Conservation (phyloP, 2,797 vertebrate species). For the Periophthalmus magnuspinnatus region DNA sequence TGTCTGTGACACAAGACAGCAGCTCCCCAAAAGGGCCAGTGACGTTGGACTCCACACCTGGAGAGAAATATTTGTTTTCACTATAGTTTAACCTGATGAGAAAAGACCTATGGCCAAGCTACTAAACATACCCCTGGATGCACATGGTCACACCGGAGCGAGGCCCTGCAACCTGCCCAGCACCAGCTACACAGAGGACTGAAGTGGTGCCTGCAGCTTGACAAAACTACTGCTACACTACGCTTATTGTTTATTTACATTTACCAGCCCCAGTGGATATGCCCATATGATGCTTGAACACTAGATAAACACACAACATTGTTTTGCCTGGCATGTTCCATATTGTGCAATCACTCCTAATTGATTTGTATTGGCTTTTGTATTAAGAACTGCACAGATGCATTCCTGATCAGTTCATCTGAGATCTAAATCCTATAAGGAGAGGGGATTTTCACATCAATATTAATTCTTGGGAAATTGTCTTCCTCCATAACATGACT, state of each 20-base stretch:
- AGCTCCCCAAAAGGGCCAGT: no score
- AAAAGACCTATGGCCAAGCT: no score
- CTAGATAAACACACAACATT: neutral
- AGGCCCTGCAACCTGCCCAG: no score
- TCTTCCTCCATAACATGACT: constrained; percentile 15
- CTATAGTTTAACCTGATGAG: no score
- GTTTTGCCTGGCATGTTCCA: neutral
- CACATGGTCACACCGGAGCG: no score
- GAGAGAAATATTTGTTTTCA: no score
- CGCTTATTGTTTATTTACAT: neutral
- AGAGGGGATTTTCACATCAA: constrained; percentile 28
- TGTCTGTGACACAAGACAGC: no score
- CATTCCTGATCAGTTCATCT: constrained; percentile 19
- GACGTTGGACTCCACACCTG: no score
- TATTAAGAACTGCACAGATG: neutral
- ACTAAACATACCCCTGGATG: no score
- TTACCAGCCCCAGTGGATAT: neutral
- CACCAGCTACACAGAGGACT: no score
- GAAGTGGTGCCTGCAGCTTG: no score
- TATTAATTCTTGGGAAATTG: constrained; percentile 33
- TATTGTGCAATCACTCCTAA: neutral
- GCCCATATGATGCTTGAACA: neutral
- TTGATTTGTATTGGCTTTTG: neutral
- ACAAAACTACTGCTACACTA: no score
- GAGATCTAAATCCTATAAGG: constrained; percentile 17